phyloP scores from a whole-genome alignment of 2,797 vertebrate genomes.

The Arctocebus calabarensis region DNA sequence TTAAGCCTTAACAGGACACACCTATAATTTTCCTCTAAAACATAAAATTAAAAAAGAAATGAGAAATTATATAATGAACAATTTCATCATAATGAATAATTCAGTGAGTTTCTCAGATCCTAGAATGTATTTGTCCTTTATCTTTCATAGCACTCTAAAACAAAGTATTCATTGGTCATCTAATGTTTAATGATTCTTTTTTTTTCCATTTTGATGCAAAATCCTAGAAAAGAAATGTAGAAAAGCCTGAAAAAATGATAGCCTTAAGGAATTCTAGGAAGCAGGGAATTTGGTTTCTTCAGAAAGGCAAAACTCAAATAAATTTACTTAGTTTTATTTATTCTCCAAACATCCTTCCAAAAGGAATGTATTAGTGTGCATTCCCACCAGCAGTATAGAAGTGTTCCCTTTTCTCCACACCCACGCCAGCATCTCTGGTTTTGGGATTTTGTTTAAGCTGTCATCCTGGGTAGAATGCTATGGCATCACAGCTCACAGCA shows the following conservation, averaged over 20 bases:
- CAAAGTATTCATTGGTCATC: constrained; percentile 47
- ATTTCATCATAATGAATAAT: constrained; percentile 71
- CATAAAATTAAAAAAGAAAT: constrained; percentile 26
- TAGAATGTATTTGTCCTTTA: constrained; percentile 59
- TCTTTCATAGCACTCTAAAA: constrained; percentile 49
- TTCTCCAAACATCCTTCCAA: too few relatives aligned
- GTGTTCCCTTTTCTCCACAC: too few relatives aligned
- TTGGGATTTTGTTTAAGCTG: too few relatives aligned
- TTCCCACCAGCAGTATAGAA: too few relatives aligned
- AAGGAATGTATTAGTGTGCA: too few relatives aligned
- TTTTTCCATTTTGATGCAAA: constrained; percentile 39
- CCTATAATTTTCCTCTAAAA: constrained; percentile 70
- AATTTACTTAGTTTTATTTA: not conserved
- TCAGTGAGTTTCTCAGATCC: constrained; percentile 44
- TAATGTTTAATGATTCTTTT: constrained; percentile 1
- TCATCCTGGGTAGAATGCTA: too few relatives aligned
- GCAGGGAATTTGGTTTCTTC: not conserved
- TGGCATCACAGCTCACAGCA: too few relatives aligned
- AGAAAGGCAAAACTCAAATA: constrained; percentile 22
- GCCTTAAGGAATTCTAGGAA: not conserved
- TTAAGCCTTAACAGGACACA: constrained; percentile 64
- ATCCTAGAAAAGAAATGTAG: not conserved
- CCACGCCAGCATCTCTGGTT: too few relatives aligned
- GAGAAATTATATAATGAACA: constrained; percentile 76
- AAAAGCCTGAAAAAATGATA: not conserved